A percentile compares a stretch with the other conserved stretches of the same genome.
Conservation (phyloP, 2,888 invertebrate species). For the Seira musarum region DNA sequence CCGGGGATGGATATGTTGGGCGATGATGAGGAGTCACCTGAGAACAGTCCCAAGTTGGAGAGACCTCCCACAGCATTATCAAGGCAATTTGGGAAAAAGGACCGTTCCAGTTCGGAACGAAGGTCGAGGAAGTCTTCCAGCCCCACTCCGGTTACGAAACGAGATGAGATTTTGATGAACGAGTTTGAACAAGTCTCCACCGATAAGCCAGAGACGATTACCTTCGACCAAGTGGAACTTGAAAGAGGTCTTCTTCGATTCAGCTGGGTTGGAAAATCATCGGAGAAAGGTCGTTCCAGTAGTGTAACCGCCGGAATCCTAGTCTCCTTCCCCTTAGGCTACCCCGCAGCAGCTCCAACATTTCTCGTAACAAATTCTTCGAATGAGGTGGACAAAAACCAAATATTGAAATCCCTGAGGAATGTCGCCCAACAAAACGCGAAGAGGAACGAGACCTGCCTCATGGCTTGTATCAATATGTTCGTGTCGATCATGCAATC, state of each 20-base stretch:
- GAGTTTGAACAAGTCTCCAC: slow-evolving; percentile 63
- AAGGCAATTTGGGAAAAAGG: slow-evolving; percentile 24
- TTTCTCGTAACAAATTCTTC: slow-evolving; percentile 80
- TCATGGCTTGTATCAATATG: slow-evolving; percentile 73
- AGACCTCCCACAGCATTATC: slow-evolving; percentile 38
- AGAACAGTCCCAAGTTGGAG: slow-evolving; percentile 44
- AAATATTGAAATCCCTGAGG: slow-evolving; percentile 85
- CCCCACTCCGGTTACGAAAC: slow-evolving; percentile 44
- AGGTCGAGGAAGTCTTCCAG: slow-evolving; percentile 53
- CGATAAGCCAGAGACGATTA: slow-evolving; percentile 64
- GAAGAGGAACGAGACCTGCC: slow-evolving; percentile 86
- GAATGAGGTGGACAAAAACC: slow-evolving; percentile 81
- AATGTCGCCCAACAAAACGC: slow-evolving; percentile 87
- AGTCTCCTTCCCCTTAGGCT: slow-evolving; percentile 81
- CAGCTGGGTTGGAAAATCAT: slow-evolving; percentile 65
- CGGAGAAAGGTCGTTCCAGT: slow-evolving; percentile 53
- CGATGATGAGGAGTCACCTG: slow-evolving; percentile 58
- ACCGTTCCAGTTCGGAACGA: slow-evolving; percentile 46
- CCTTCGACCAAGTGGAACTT: slow-evolving; percentile 67
- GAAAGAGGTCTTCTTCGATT: slow-evolving; percentile 66
- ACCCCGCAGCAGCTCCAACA: slow-evolving; percentile 79
- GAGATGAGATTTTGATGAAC: slow-evolving; percentile 65
- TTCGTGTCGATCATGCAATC: slow-evolving; percentile 66
- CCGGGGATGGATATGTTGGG: slow-evolving; percentile 49
- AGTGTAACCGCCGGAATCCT: slow-evolving; percentile 75